phyloP scores from a whole-genome alignment of 2,113 vertebrate species.

The Pangasianodon hypophthalmus region DNA sequence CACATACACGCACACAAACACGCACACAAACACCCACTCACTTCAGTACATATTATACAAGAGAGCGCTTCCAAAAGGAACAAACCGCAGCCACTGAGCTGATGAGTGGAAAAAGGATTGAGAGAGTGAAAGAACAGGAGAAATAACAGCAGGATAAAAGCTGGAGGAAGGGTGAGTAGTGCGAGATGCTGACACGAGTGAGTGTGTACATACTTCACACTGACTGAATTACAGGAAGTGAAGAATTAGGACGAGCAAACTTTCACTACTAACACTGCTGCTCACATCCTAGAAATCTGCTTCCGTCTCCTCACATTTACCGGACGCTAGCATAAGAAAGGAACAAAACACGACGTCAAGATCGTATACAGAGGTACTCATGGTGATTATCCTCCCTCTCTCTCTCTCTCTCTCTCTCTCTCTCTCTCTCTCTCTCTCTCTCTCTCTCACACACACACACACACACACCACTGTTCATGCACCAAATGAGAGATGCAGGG shows the following conservation, averaged over 20 bases:
- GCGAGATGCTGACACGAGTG: neutral
- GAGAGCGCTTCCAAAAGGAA: conserved; percentile 49
- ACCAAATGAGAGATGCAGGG: neutral
- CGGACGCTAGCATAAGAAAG: neutral
- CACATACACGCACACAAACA: neutral
- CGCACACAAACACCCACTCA: neutral
- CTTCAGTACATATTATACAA: conserved; percentile 62
- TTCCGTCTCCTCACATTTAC: neutral
- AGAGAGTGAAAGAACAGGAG: neutral
- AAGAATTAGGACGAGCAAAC: neutral
- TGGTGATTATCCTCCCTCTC: neutral
- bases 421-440: neutral
- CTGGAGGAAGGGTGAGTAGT: neutral
- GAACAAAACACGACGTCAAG: neutral
- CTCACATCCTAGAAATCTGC: neutral
- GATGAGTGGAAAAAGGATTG: neutral
- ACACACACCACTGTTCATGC: neutral
- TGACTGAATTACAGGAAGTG: conserved; percentile 9
- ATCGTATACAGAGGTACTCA: neutral
- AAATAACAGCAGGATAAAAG: neutral
- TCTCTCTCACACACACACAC: neutral
- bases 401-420: neutral
- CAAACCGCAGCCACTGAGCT: neutral
- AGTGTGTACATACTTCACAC: neutral
- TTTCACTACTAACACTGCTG: neutral